Base-by-base conservation (phyloP, 2,797 vertebrate species). In the Darevskia nairensis region DNA sequence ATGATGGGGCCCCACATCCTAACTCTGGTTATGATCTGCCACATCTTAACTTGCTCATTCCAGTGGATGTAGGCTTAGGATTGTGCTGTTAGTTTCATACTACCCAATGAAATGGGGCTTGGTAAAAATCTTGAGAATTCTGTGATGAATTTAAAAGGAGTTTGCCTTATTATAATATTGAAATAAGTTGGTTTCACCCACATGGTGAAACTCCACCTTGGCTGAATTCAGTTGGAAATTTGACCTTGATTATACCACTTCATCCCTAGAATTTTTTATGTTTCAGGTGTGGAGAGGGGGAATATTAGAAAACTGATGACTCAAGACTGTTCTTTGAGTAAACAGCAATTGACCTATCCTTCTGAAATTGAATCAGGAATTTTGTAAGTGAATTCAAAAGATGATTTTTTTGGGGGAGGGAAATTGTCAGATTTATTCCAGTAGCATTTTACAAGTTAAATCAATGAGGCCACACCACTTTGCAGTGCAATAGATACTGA, bases 351-450 rank as follows among this genome's bases (percentile, higher is more conserved):
- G 79, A 75, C 80, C 39, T 71, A 11, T 13, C 82, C 2, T 72
- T 89, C 25, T 93, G 85, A 92, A 83, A 87, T 61, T 17, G 59
- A 90, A 91, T 86, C 80, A 90, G 72, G 50, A 84, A 82, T 82
- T 1, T 6, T 87, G 93, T 90, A 93, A 64, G 0, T 78, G 84
- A 84, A 93, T 91, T 85, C 61, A 74, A 35, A 88, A 87, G 66
- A 87, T 25, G 75, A 81, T 6, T 90, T 89, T 64, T 75, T 23
- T 25, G 29, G 13, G 13, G 27, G 27, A 44, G 21, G 71, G 86
- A 91, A 89, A 82, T 21, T 1, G 23, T 82, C 80, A 29, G 83
- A 69, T 83, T 13, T 55, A 15, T 39, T 87, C 66, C 86, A 4
- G 69, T 90, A 69, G 46, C 64, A 81, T 19, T 25, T 84, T 90